These are phyloP conservation scores for Allolobophora icterica DNA, from an alignment of 2,888 invertebrate species.

Conservation along the genomic window DNA sequence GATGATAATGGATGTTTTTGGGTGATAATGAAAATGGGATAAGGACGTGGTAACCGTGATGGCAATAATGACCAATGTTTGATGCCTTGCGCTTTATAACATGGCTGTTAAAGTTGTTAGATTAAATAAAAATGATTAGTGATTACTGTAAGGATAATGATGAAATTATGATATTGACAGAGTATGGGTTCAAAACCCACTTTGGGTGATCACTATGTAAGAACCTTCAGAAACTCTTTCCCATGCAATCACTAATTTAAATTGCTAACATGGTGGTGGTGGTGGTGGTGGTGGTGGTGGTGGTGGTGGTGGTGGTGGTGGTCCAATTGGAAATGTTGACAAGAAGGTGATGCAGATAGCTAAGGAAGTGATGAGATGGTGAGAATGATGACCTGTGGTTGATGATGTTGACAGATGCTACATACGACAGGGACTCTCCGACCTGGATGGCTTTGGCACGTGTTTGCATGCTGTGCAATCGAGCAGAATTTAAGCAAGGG, in stretches of 20 bases:
- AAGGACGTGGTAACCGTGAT: background rate
- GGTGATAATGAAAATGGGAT: background rate
- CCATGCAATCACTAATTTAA: too few relatives aligned
- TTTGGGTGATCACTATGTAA: too few relatives aligned
- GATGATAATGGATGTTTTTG: background rate
- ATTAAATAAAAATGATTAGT: background rate
- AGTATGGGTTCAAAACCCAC: background rate
- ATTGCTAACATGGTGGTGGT: too few relatives aligned
- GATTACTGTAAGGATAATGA: background rate
- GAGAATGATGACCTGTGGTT: background rate
- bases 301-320: too few relatives aligned
- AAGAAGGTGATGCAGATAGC: too few relatives aligned
- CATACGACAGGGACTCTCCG: constrained; percentile 83
- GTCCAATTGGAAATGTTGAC: too few relatives aligned
- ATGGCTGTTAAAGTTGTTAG: too few relatives aligned
- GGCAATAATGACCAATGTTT: background rate
- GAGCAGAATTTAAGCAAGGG: constrained; percentile 95
- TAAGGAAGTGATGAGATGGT: too few relatives aligned
- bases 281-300: too few relatives aligned
- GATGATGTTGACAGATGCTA: constrained; percentile 71
- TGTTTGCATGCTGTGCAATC: constrained; percentile 94
- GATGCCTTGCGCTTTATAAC: too few relatives aligned
- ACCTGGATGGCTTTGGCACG: constrained; percentile 88
- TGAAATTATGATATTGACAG: background rate
- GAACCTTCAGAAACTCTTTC: too few relatives aligned